These are phyloP conservation scores for Plecotus auritus DNA, from an alignment of 2,113 vertebrate species.

Conservation along the genomic window DNA sequence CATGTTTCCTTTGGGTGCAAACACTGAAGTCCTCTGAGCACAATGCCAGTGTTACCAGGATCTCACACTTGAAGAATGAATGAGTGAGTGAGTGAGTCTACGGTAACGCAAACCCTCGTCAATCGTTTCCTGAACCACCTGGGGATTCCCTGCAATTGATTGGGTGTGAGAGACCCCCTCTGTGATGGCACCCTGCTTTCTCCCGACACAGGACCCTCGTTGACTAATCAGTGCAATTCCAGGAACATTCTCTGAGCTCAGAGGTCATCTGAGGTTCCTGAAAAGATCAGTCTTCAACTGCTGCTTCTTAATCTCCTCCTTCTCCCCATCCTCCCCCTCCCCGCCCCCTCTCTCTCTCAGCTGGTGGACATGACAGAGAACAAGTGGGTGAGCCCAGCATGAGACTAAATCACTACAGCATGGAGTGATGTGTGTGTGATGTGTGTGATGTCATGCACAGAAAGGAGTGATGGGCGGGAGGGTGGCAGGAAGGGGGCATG, in stretches of 20 bases:
- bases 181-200: neutral
- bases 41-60: too few relatives aligned
- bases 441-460: too few relatives aligned
- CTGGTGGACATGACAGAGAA: neutral
- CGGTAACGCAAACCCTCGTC: neutral
- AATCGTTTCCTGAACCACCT: neutral
- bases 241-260: neutral
- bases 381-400: neutral
- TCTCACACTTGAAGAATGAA: neutral
- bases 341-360: too few relatives aligned
- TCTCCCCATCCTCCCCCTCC: too few relatives aligned
- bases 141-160: neutral
- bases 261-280: neutral
- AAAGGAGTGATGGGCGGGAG: neutral
- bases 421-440: neutral
- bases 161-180: neutral
- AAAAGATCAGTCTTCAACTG: neutral
- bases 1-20: neutral
- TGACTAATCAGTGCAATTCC: neutral
- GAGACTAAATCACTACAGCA: neutral
- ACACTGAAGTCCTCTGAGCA: neutral
- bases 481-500: too few relatives aligned
- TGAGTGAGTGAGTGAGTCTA: neutral
- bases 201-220: neutral
- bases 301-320: neutral